A percentile compares a stretch with the other conserved stretches of the same genome.
These are phyloP conservation scores for Mus spretus DNA, from an alignment of 2,797 vertebrate species.

Conservation along the genomic window DNA sequence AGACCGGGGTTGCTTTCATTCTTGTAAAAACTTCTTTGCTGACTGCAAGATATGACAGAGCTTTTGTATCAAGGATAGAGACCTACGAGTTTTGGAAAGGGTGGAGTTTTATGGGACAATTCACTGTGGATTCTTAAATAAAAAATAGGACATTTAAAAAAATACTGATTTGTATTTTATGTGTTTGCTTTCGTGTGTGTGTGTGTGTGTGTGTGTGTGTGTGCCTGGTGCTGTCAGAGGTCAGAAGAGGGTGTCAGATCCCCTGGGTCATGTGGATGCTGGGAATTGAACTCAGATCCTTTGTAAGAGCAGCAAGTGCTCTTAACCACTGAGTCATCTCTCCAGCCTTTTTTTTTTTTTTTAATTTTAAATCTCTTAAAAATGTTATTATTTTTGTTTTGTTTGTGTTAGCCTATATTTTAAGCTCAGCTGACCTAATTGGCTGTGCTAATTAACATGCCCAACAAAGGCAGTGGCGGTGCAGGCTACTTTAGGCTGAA, in stretches of 20 bases:
- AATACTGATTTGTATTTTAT: not conserved
- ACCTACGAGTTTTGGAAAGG: constrained; percentile 11
- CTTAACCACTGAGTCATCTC: not conserved
- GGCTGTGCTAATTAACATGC: not conserved
- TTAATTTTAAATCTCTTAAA: not conserved
- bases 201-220: not conserved
- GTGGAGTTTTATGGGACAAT: not conserved
- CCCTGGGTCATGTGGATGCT: not conserved
- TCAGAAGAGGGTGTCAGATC: not conserved
- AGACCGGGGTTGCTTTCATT: constrained; percentile 70
- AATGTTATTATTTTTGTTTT: not conserved
- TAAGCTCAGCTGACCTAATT: not conserved
- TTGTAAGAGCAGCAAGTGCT: not conserved
- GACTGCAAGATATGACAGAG: constrained; percentile 28
- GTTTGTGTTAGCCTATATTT: constrained; percentile 45
- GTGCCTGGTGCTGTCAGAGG: not conserved
- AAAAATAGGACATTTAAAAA: not conserved
- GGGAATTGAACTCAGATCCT: not conserved
- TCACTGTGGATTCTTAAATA: not conserved
- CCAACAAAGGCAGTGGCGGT: not conserved
- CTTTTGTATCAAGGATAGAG: constrained; percentile 52
- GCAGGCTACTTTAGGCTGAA: not conserved
- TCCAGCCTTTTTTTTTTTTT: not conserved
- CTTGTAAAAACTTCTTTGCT: constrained; percentile 69
- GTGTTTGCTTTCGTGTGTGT: no score